A percentile compares a stretch with the other conserved stretches of the same genome.
These are phyloP conservation scores for Varroa destructor DNA, from an alignment of 1,140 invertebrate genomes.

Conservation along the genomic window DNA sequence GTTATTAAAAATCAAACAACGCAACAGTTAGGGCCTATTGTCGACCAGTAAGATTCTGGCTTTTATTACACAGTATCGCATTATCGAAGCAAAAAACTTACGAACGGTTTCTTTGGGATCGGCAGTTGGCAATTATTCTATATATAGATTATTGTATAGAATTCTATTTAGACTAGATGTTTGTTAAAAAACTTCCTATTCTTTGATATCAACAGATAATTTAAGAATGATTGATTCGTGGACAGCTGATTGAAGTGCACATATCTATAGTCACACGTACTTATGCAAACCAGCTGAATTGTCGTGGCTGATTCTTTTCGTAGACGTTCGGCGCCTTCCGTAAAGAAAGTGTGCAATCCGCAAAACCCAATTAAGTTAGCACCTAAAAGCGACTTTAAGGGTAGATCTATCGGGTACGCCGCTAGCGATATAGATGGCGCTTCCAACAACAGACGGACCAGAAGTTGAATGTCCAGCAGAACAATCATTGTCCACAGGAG, in stretches of 20 bases:
- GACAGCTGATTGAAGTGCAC: background rate
- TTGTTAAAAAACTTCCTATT: too few relatives aligned
- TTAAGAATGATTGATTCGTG: too few relatives aligned
- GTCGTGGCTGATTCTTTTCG: background rate
- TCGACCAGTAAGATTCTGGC: too few relatives aligned
- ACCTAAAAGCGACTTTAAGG: background rate
- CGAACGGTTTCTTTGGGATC: too few relatives aligned
- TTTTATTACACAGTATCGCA: too few relatives aligned
- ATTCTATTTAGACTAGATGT: too few relatives aligned
- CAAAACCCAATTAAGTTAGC: background rate
- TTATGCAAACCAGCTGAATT: background rate
- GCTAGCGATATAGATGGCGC: background rate
- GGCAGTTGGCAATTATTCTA: too few relatives aligned
- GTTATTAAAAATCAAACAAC: too few relatives aligned
- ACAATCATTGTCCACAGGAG: background rate
- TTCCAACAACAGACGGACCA: background rate
- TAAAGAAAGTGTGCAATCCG: background rate
- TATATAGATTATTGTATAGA: too few relatives aligned
- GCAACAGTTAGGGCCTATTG: too few relatives aligned
- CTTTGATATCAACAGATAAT: too few relatives aligned
- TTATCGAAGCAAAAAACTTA: too few relatives aligned
- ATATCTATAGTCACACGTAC: background rate
- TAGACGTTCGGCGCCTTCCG: constrained; percentile 6
- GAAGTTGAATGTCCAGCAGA: background rate
- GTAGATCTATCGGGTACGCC: background rate